Base-by-base conservation (phyloP, 2,888 invertebrate genomes). In the Trachelus troglodyta region DNA sequence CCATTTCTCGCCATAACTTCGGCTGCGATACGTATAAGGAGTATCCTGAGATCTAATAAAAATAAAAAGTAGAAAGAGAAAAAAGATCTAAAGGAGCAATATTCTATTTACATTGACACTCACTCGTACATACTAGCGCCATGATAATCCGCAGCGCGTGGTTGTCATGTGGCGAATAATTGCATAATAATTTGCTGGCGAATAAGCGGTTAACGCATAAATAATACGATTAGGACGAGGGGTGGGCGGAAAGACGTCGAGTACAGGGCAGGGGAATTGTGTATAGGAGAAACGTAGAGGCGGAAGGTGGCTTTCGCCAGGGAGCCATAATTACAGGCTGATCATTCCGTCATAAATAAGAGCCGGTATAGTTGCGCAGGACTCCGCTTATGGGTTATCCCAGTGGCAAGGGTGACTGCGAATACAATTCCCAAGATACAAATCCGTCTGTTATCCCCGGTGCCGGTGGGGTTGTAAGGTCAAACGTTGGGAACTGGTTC, bases 331-430 rank as follows among this genome's bases (percentile, higher is more conserved):
- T 91, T 89, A 89, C 87, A 87, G 86, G 79, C 85, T 86, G 87
- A 90, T 89, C 87, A 86, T 88, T 87, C 87, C 85, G 83, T 87
- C 86, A 87, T 90, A 90, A 90, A 89, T 88, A 88, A 89, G 83
- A 82, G 84, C 83, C 77, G 78, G 78, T 69, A 75, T 79, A 78
- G 76, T 35, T 73, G 68, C 69, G 69, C 31, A 23, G 75, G 77
- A 75, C 75, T 78, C 37, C 77, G 79, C 73, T 76, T 79, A 77
- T 81, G 77, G 77, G 76, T 78, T 78, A 68, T 76, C 77, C 75
- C 81, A 77, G 82, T 80, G 81, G 80, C 79, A 80, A 76, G 79
- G 82, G 82, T 83, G 82, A 83, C 80, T 78, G 56, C 73, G 78
- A 78, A 76, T 78, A 76, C 78, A 78, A 78, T 78, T 78, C 75